Evolutionary conservation across 2,113 vertebrate species (phyloP).

Genomic region (Chascanopsetta lugubris): DNA sequence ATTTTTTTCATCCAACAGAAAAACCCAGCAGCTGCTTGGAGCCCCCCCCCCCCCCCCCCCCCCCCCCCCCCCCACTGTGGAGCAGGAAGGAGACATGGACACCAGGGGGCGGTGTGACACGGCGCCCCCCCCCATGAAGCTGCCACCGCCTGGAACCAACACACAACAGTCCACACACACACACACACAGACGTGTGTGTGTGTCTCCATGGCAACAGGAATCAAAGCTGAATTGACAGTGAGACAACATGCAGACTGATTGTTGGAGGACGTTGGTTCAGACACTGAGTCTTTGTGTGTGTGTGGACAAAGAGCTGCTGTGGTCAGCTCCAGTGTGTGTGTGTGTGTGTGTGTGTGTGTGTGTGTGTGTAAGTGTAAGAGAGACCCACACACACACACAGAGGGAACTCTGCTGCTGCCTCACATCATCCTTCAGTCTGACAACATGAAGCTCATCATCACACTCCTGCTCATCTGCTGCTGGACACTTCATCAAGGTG

Average conservation of each 20-base stretch:
- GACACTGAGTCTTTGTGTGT: conserved; percentile 64
- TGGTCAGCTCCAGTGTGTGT: not conserved
- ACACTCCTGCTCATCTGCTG: conserved; percentile 61
- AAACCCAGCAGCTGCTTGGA: too few relatives aligned
- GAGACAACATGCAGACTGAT: not conserved
- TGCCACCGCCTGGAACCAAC: not conserved
- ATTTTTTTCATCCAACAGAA: too few relatives aligned
- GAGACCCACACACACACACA: not conserved
- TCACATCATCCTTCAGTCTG: not conserved
- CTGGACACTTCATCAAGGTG: conserved; percentile 55
- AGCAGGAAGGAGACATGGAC: too few relatives aligned
- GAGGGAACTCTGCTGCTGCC: not conserved
- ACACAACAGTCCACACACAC: not conserved
- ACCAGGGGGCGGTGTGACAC: too few relatives aligned
- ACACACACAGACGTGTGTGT: not conserved
- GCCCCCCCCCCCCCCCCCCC: too few relatives aligned
- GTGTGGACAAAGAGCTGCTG: conserved; percentile 51
- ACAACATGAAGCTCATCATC: conserved; percentile 61
- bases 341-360: too few relatives aligned
- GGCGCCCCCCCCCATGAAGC: too few relatives aligned
- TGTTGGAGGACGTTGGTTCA: conserved; percentile 2
- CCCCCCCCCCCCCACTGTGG: too few relatives aligned
- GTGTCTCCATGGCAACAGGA: not conserved
- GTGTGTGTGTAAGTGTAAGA: too few relatives aligned
- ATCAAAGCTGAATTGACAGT: not conserved